Evolutionary conservation across 2,888 invertebrate species (phyloP), one percentile per base, ranked within the genome.

Genomic region (Chloroclysta siterata): DNA sequence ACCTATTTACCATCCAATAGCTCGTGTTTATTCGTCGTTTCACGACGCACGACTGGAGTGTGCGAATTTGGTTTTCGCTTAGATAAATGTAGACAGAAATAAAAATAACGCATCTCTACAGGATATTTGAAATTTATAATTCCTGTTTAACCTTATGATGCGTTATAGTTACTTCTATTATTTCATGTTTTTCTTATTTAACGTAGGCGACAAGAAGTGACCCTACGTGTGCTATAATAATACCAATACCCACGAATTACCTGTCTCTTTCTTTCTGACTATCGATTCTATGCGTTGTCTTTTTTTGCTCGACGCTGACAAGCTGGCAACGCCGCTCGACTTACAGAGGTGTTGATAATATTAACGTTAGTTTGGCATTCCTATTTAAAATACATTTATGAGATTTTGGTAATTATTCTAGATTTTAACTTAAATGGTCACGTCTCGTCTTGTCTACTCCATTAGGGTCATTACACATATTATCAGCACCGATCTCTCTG

Each of bases 1-100:
- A 71, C 66, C 63, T 73, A 69, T 73, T 65, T 71, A 73, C 66
- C 68, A 72, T 72, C 68, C 71, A 72, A 79, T 76, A 73, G 78
- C 73, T 79, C 75, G 53, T 60, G 58, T 51, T 62, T 47, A 42
- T 53, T 46, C 17, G 46, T 46, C 46, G 46, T 46, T 46, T 17
- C 6, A 46, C 46, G 46, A 59, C 60, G 64, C 59, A 29, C 50
- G 39, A 41, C 22, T 59, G 63, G 57, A 56, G 58, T 52, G 58
- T 62, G 55, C 61, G 57, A 63, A 48, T 63, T 65, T 56, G 52
- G 53, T 58, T 54, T 63, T 70, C 55, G 61, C 61, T 63, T 65
- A 68, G 59, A 50, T 48, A 13, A 39, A 55, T 59, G 39, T 39
- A 52, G 13, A 51, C 36, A 17, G 63, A 60, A 60, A 55, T 67